A percentile compares a stretch with the other conserved stretches of the same genome.
phyloP scores from a whole-genome alignment of 2,888 invertebrate species.

The Apotomis capreana region DNA sequence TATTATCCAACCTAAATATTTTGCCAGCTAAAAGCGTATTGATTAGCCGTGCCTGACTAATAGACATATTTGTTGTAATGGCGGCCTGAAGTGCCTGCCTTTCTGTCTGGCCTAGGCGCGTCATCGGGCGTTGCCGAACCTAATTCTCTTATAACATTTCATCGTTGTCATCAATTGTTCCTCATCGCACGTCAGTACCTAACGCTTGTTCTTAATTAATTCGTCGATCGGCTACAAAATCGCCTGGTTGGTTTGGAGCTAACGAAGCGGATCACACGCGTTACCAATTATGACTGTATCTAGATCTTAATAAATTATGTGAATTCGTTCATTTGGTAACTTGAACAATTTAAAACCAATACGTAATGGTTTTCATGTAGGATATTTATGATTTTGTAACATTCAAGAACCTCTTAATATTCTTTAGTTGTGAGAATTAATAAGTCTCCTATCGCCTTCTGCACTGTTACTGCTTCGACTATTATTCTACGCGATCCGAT shows the following conservation, averaged over 20 bases:
- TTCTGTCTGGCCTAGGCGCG: conserved; percentile 51
- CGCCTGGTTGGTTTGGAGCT: conserved; percentile 13
- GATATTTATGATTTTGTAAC: too few species aligned
- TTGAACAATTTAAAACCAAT: too few species aligned
- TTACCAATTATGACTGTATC: conserved; percentile 29
- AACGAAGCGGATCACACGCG: conserved; percentile 33
- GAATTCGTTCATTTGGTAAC: conserved; percentile 1
- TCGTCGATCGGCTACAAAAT: conserved; percentile 25
- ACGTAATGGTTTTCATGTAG: too few species aligned
- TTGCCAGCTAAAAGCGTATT: conserved; percentile 63
- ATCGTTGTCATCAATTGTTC: conserved; percentile 33
- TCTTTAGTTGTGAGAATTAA: too few species aligned
- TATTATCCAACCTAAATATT: conserved; percentile 50
- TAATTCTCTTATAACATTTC: conserved; percentile 41
- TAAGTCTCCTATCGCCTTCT: too few species aligned
- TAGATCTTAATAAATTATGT: conserved; percentile 1
- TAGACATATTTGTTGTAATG: conserved; percentile 57
- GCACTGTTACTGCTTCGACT: too few species aligned
- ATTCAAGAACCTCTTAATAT: too few species aligned
- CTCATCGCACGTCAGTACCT: conserved; percentile 15
- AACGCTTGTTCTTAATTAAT: conserved; percentile 29
- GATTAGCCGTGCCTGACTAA: conserved; percentile 64
- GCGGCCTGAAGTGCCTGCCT: conserved; percentile 45
- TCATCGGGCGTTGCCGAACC: conserved; percentile 50
- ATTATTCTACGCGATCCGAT: too few species aligned